These are phyloP conservation scores for Budorcas taxicolor DNA, from an alignment of 2,113 vertebrate genomes.

Conservation along the genomic window DNA sequence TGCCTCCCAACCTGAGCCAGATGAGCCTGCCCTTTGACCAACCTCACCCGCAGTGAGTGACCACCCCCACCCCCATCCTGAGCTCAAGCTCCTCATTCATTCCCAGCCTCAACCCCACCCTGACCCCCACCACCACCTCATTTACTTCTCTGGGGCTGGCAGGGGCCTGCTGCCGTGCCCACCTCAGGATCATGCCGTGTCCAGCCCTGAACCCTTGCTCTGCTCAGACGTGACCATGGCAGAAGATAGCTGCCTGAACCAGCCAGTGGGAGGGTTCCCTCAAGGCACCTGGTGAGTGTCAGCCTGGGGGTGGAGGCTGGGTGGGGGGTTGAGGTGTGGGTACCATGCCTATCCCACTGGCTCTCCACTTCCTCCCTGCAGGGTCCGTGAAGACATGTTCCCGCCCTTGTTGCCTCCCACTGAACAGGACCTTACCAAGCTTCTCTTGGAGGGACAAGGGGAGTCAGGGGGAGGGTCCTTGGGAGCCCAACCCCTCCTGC, in stretches of 20 bases:
- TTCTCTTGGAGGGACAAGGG: conserved; percentile 44
- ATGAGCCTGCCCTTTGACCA: conserved; percentile 58
- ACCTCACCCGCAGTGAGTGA: conserved; percentile 64
- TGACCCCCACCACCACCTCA: not conserved
- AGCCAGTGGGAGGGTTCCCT: conserved; percentile 27
- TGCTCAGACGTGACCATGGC: conserved; percentile 61
- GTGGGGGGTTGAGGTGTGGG: not conserved
- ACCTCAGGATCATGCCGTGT: conserved; percentile 52
- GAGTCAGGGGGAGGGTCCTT: conserved; percentile 12
- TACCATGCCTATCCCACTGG: not conserved
- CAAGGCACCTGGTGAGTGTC: conserved; percentile 57
- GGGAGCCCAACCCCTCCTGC: not conserved
- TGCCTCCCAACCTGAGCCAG: conserved; percentile 19
- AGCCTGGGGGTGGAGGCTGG: not conserved
- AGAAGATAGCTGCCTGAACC: conserved; percentile 51
- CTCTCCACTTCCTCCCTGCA: not conserved
- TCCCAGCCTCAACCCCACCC: not conserved
- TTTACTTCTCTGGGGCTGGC: not conserved
- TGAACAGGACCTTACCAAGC: conserved; percentile 61
- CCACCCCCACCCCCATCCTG: not conserved
- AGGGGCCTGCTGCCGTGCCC: conserved; percentile 55
- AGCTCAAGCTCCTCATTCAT: not conserved
- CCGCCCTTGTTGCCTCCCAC: conserved; percentile 57
- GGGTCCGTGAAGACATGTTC: conserved; percentile 49
- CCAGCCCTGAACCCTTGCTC: conserved; percentile 48